These are phyloP conservation scores for Drosophila robusta DNA, from an alignment of 2,888 invertebrate genomes.

Conservation along the genomic window DNA sequence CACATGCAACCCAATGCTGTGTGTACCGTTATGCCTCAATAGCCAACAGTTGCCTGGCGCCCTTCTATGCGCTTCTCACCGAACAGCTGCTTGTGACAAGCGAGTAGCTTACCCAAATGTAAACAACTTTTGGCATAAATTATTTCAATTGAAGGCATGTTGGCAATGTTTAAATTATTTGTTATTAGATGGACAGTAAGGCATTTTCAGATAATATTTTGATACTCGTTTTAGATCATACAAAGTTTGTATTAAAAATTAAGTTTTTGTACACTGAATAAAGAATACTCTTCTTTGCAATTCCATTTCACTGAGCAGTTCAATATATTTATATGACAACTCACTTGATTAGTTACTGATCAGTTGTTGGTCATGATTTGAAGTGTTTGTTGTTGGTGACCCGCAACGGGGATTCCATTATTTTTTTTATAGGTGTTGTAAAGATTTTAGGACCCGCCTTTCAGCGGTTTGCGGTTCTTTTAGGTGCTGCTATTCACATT, in stretches of 20 bases:
- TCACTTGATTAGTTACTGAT: constrained; percentile 14
- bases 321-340: not conserved
- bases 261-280: too few species aligned
- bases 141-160: too few species aligned
- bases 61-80: constrained; percentile 20
- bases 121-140: too few species aligned
- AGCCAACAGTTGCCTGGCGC: not conserved
- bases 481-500: constrained; percentile 24
- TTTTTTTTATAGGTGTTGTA: constrained; percentile 19
- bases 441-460: constrained; percentile 37
- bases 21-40: constrained; percentile 23
- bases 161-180: too few species aligned
- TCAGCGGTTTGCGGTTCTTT: constrained; percentile 16
- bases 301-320: not conserved
- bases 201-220: too few species aligned
- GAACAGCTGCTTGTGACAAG: constrained; percentile 1
- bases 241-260: too few species aligned
- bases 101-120: not conserved
- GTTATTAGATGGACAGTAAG: too few species aligned
- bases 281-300: too few species aligned
- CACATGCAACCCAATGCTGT: constrained; percentile 7
- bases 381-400: not conserved
- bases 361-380: constrained; percentile 13
- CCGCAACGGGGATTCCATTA: too few species aligned
- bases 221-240: too few species aligned